Evolutionary conservation across 2,797 vertebrate species (phyloP).

Genomic region (Lerista edwardsae): DNA sequence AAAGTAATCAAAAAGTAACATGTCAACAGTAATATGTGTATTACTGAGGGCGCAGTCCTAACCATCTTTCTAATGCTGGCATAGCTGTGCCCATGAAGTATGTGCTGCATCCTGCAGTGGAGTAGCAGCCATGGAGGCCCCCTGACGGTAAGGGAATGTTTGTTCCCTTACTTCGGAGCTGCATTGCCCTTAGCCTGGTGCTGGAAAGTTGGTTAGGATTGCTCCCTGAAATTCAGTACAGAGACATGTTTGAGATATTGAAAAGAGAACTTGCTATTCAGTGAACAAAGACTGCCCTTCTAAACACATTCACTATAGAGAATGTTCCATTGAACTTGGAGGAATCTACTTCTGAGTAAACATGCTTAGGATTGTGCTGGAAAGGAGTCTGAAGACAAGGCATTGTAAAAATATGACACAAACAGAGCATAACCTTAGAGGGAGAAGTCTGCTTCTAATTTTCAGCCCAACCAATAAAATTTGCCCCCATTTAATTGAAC

Average conservation of each 20-base stretch:
- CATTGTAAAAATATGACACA: neutral
- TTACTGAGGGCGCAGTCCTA: neutral
- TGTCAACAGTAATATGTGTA: neutral
- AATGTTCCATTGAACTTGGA: neutral
- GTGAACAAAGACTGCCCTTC: neutral
- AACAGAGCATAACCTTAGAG: neutral
- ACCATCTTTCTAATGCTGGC: no score
- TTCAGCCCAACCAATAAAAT: neutral
- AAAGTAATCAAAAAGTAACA: no score
- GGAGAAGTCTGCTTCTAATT: neutral
- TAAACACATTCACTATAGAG: neutral
- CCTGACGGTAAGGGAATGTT: no score
- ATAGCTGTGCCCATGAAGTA: no score
- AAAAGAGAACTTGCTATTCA: neutral
- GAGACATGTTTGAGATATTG: neutral
- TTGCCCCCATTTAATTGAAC: neutral
- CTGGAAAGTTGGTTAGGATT: no score
- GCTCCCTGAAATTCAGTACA: no score
- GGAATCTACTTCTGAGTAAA: neutral
- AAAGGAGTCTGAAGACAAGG: neutral
- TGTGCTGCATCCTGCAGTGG: no score
- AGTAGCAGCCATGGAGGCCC: no score
- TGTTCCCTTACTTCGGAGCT: no score
- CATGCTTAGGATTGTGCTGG: neutral
- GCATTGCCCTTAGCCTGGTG: no score